Conservation (phyloP, 1,140 invertebrate species). For the Sycophaga agraensis region DNA sequence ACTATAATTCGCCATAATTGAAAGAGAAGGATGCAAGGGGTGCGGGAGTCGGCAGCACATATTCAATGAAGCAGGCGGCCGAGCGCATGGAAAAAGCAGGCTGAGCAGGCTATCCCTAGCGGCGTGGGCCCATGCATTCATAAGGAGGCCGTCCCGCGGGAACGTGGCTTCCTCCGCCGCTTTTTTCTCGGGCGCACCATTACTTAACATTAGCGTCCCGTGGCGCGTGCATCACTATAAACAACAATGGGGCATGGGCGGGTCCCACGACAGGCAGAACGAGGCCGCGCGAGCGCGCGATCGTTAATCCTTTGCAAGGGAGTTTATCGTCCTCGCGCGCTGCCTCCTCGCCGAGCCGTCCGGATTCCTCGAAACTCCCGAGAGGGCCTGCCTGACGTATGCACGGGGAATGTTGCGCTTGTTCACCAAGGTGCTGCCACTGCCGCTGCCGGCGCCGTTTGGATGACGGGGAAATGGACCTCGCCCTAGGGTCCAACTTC, state of each 20-base stretch:
- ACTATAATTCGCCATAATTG: no score
- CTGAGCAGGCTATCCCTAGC: no score
- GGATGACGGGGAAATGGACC: constrained; percentile 2
- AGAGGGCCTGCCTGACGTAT: neutral
- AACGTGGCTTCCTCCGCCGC: neutral
- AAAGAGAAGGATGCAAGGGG: no score
- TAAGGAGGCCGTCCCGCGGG: neutral
- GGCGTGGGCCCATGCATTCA: no score
- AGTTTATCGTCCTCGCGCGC: constrained; percentile 13
- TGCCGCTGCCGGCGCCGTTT: no score
- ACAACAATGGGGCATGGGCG: constrained; percentile 17
- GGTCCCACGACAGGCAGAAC: constrained; percentile 7
- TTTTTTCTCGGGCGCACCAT: constrained; percentile 18
- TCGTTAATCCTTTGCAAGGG: constrained; percentile 20
- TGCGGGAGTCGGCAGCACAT: no score
- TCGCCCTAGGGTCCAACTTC: constrained; percentile 6
- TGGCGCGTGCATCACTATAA: constrained; percentile 10
- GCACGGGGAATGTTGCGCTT: neutral
- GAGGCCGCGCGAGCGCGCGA: neutral
- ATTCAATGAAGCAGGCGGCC: no score
- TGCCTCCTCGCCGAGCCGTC: no score
- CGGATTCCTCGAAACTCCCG: neutral
- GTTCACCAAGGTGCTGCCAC: no score
- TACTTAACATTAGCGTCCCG: constrained; percentile 22
- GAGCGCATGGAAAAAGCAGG: no score